These are phyloP conservation scores for Hypsibius dujardini DNA, from an alignment of 1,140 invertebrate species.

Conservation along the genomic window DNA sequence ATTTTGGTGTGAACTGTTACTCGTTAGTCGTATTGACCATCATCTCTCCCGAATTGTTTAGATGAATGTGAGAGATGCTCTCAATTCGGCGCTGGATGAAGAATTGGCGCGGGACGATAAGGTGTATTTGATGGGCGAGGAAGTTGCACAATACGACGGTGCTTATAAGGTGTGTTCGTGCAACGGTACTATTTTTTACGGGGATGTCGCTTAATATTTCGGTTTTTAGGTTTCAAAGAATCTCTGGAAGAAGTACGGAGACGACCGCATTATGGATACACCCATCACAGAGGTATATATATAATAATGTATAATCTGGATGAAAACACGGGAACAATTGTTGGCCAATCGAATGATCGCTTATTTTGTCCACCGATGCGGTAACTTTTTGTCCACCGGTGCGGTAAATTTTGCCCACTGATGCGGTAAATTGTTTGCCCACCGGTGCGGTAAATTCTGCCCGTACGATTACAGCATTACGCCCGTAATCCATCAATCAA, in stretches of 20 bases:
- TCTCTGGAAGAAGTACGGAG: constrained; percentile 95
- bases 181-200: neutral
- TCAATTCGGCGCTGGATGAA: constrained; percentile 89
- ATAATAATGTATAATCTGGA: constrained; percentile 15
- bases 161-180: constrained; percentile 58
- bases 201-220: neutral
- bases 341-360: too few species aligned
- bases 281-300: constrained; percentile 79
- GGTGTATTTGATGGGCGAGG: constrained; percentile 87
- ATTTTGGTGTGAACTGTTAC: too few species aligned
- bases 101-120: constrained; percentile 83
- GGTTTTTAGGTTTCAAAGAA: constrained; percentile 53
- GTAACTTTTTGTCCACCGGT: too few species aligned
- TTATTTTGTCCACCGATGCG: too few species aligned
- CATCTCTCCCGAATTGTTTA: too few species aligned
- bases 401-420: too few species aligned
- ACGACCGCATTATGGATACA: constrained; percentile 87
- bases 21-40: too few species aligned
- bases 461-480: too few species aligned
- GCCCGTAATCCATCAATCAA: too few species aligned
- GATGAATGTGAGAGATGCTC: constrained; percentile 85
- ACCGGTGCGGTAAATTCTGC: too few species aligned
- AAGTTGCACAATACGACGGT: constrained; percentile 95
- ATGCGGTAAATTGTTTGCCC: too few species aligned
- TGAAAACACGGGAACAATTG: too few species aligned